Evolutionary conservation across 1,140 invertebrate genomes (phyloP), one percentile per base, ranked within the genome.

Genomic region (Trichoplusia ni): DNA sequence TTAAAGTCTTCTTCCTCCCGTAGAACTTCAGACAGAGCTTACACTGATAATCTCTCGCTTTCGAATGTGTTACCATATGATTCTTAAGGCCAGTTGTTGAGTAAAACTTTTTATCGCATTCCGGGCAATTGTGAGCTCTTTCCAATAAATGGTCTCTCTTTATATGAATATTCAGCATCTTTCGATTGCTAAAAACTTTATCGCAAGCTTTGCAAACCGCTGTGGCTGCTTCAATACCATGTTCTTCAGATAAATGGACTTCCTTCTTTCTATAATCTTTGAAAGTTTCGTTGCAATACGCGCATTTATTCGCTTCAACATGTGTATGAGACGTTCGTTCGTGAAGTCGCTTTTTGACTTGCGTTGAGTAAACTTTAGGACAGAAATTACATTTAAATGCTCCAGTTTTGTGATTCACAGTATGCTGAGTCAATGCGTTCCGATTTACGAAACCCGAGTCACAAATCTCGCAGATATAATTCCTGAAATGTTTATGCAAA

Each of bases 401-500:
- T 1, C 75, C 77, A 1, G 33, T 25, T 16, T 71, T 67, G 46
- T 82, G 79, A 8, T 49, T 69, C 6, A 72, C 47, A 2, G 58
- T 62, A 29, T 81, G 80, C 5, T 46, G 40, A 4, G 40, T 21
- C 9, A 59, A 42, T 0, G 40, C 29, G 2, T 59, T 44, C 13
- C 37, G 16, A 18, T 88, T 82, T n/a, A 84, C 67, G 31, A 77
- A 88, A 1, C 73, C 72, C 2, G 96, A 95, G 1, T 91, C 91
- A 76, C 96, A 97, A 4, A 95, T 91, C 42, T 95, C 94, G 71
- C 96, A 97, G 53, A 94, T 92, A 73, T 95, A 95, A 16, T 78
- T 83, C 9, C 76, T 59, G 29, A 62, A 73, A 46, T 73, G 73
- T 6, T 23, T 21, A 38, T 79, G 69, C 75, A 81, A 79, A 23